Percentiles rank a stretch among this genome's conserved stretches.
These are phyloP conservation scores for Distichodus sexfasciatus DNA, from an alignment of 2,797 vertebrate genomes.

Conservation along the genomic window DNA sequence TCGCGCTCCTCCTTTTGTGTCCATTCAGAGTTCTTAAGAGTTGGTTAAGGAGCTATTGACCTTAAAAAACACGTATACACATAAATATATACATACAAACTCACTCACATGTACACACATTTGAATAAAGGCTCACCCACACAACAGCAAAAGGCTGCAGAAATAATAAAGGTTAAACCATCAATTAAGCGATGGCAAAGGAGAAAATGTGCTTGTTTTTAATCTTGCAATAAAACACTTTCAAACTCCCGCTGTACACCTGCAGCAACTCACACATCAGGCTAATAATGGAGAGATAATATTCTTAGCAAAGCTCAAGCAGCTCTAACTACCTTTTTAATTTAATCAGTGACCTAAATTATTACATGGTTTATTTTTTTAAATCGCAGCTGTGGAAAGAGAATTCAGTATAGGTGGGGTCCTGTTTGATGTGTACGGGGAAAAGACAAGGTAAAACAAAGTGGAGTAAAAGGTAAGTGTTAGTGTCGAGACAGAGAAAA, in stretches of 20 bases:
- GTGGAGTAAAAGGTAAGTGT: slow-evolving; percentile 13
- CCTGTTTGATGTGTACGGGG: not conserved
- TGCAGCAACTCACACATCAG: not conserved
- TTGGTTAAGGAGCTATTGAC: not conserved
- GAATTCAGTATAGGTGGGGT: slow-evolving; percentile 18
- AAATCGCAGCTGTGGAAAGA: slow-evolving; percentile 22
- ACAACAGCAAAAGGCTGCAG: slow-evolving; percentile 41
- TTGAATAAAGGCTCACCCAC: slow-evolving; percentile 4
- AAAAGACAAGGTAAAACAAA: slow-evolving; percentile 7
- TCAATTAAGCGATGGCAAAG: not conserved
- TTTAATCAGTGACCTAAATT: slow-evolving; percentile 33
- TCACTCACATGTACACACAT: not conserved
- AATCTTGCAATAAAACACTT: not conserved
- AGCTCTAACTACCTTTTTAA: not conserved
- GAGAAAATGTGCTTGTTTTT: not conserved
- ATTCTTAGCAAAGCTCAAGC: not conserved
- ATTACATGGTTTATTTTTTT: slow-evolving; percentile 6
- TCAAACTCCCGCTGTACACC: not conserved
- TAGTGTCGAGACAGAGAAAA: not conserved
- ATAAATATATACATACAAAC: slow-evolving; percentile 4
- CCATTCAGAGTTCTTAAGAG: not conserved
- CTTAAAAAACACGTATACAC: not conserved
- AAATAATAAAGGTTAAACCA: not conserved
- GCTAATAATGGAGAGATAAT: not conserved
- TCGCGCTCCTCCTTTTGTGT: too few species aligned